Evolutionary conservation across 2,113 vertebrate genomes (phyloP).

Genomic region (Melanostigma gelatinosum): DNA sequence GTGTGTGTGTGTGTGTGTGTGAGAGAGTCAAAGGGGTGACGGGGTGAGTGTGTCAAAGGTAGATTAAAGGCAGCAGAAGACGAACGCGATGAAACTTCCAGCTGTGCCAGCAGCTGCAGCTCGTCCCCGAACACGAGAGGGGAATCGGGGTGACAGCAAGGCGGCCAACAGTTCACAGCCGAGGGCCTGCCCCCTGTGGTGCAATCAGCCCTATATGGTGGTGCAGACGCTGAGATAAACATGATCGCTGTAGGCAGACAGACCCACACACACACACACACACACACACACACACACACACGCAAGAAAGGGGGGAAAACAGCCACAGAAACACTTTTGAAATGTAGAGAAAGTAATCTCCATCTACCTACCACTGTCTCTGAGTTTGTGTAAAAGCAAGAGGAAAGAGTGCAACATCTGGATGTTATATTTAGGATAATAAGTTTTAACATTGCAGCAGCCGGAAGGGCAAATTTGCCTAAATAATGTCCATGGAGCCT

Average conservation of each 20-base stretch:
- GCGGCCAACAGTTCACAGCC: constrained; percentile 44
- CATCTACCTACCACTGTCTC: background rate
- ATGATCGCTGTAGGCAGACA: constrained; percentile 20
- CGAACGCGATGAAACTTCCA: constrained; percentile 63
- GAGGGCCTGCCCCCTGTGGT: constrained; percentile 23
- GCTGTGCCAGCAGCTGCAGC: constrained; percentile 75
- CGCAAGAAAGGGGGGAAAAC: background rate
- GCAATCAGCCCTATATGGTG: constrained; percentile 54
- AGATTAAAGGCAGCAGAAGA: constrained; percentile 63
- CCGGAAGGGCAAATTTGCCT: constrained; percentile 8
- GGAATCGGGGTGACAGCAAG: constrained; percentile 47
- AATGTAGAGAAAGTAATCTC: background rate
- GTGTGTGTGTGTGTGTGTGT: too few relatives aligned
- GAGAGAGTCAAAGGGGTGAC: constrained; percentile 33
- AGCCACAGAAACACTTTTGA: background rate
- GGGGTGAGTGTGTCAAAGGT: constrained; percentile 68
- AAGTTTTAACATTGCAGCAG: constrained; percentile 17
- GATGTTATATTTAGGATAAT: background rate
- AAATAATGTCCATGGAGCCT: background rate
- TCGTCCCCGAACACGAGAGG: constrained; percentile 47
- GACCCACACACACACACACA: constrained; percentile 20
- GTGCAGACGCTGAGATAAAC: constrained; percentile 48
- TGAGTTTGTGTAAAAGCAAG: background rate
- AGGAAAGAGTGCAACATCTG: constrained; percentile 15
- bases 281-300: background rate